Base-by-base conservation (phyloP, 2,113 vertebrate species). In the Microtus montanus region DNA sequence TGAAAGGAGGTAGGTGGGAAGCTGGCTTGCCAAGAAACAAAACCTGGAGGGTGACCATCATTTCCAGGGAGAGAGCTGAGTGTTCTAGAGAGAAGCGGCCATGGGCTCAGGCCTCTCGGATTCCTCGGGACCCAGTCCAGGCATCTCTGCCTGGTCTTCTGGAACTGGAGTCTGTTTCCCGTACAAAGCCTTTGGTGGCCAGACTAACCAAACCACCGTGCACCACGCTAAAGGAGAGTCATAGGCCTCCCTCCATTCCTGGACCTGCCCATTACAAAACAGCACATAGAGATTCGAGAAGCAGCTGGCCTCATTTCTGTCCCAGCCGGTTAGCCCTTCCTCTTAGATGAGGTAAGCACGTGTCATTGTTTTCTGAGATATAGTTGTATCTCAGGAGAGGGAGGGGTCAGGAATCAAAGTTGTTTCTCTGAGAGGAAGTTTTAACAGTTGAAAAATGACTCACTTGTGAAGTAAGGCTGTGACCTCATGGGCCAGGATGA, bases 341-440 rank as follows among this genome's bases (percentile, higher is more conserved):
- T 84, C 64, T 68, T 74, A 58, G 75, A 86, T 82, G 87, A 91
- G 71, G 94, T 95, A 88, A 89, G 85, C 77, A 52, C 19, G 0
- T 7, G 58, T 95, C 86, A 78, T 94, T 95, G 88, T 96, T 92
- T 54, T 41, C 93, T 88, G 93, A 92, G 92, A 90, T 92, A 64
- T 74, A 97, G 58, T 84, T 38, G 30, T 90, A 73, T 78, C 77
- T 95, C 93, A 41, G 61, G 95, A 64, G 47, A 92, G 4, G 52
- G 94, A 85, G 74, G 54, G 71, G 79, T 92, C 82, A 90, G 75
- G 75, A 96, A 93, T 92, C 80, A 66, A 84, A 89, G 83, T 87
- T 92, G 74, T 96, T 87, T 87, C 73, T 95, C 47, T 83, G 77
- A 94, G 71, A 95, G 89, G 91, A 96, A 96, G 66, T 92, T 82